Conservation (phyloP, 2,888 invertebrate species). For the Ichneumoninae sp. region DNA sequence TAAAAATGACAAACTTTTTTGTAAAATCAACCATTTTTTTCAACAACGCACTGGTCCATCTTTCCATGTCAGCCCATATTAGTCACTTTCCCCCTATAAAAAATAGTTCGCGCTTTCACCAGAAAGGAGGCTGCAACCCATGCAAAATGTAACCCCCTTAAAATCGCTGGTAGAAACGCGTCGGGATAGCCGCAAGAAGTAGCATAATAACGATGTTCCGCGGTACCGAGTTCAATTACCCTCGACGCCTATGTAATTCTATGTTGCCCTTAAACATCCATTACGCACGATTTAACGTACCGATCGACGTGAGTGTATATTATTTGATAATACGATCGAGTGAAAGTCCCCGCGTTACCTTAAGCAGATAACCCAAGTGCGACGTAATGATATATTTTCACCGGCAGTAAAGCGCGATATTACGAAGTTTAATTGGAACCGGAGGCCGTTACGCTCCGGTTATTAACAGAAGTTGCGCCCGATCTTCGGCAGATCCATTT, state of each 20-base stretch:
- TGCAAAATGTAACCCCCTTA: neutral
- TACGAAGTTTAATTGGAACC: neutral
- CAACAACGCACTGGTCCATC: no score
- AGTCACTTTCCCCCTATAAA: neutral
- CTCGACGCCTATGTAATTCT: conserved; percentile 21
- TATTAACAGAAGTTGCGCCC: conserved; percentile 28
- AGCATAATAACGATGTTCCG: conserved; percentile 20
- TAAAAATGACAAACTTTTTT: no score
- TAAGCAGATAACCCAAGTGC: conserved; percentile 20
- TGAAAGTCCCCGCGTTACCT: conserved; percentile 33
- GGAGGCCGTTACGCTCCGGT: neutral
- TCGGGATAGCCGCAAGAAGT: neutral
- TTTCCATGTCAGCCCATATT: no score
- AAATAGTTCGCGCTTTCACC: neutral
- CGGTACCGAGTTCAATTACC: neutral
- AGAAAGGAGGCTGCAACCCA: neutral
- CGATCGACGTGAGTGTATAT: conserved; percentile 28
- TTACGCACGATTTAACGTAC: conserved; percentile 34
- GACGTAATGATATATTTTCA: conserved; percentile 43
- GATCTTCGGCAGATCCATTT: conserved; percentile 35
- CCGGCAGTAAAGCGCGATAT: conserved; percentile 17
- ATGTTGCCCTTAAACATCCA: conserved; percentile 23
- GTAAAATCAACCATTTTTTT: no score
- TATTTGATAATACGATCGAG: conserved; percentile 27
- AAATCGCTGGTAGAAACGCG: neutral